A percentile compares a stretch with the other conserved stretches of the same genome.
Conservation (phyloP, 2,888 invertebrate genomes). For the Pherbina coryleti region DNA sequence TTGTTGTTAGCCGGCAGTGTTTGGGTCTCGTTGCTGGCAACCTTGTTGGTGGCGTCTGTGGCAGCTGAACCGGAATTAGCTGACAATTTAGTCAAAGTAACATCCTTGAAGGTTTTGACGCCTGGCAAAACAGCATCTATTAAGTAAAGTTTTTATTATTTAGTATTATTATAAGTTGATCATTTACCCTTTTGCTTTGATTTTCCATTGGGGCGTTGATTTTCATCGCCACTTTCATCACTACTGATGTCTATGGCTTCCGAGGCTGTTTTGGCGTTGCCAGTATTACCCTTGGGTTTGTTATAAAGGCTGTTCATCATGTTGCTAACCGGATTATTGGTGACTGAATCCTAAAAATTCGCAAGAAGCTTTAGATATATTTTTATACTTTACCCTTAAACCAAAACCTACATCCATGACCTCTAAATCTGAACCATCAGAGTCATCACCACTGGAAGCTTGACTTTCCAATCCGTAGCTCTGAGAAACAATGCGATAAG, state of each 20-base stretch:
- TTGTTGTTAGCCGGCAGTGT: constrained; percentile 56
- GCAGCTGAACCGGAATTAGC: constrained; percentile 4
- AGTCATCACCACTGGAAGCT: constrained; percentile 69
- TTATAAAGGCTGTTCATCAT: constrained; percentile 72
- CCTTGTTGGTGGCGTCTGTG: constrained; percentile 51
- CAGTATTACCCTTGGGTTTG: constrained; percentile 53
- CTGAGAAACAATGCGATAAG: constrained; percentile 80
- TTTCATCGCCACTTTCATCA: constrained; percentile 75
- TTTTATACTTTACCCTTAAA: not conserved
- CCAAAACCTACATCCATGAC: constrained; percentile 61
- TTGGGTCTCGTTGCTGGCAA: constrained; percentile 19
- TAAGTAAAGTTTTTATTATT: not conserved
- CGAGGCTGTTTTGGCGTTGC: constrained; percentile 44
- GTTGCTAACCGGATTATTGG: constrained; percentile 62
- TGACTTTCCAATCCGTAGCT: constrained; percentile 76
- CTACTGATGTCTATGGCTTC: constrained; percentile 86
- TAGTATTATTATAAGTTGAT: not conserved
- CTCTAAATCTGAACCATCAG: constrained; percentile 71
- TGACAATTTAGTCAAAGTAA: constrained; percentile 59
- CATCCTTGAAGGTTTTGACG: constrained; percentile 43
- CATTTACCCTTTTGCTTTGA: constrained; percentile 65
- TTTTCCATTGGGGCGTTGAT: constrained; percentile 70
- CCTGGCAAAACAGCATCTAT: constrained; percentile 25
- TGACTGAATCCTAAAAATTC: constrained; percentile 42
- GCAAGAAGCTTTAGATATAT: not conserved